phyloP scores from a whole-genome alignment of 2,113 vertebrate species.

The Percina caprodes region DNA sequence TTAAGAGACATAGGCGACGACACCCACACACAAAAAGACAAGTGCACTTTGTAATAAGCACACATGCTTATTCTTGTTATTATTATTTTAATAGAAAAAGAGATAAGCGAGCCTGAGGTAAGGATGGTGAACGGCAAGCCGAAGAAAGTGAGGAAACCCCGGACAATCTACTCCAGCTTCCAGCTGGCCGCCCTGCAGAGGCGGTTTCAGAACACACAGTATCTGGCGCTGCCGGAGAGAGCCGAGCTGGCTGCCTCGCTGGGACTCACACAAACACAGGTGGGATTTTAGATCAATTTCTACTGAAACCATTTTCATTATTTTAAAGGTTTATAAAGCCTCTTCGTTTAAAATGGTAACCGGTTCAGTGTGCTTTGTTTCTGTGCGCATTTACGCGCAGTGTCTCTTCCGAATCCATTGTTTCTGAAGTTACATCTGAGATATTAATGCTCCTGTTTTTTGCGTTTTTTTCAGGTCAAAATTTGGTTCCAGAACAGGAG shows the following conservation, averaged over 20 bases:
- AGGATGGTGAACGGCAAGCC: conserved; percentile 99
- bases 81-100: conserved; percentile 88
- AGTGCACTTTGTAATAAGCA: not conserved
- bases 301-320: rapidly evolving
- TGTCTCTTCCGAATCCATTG: not conserved
- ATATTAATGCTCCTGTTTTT: not conserved
- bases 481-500: conserved; percentile 99
- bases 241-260: conserved; percentile 96
- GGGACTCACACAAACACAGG: conserved; percentile 98
- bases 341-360: not conserved
- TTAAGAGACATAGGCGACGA: not conserved
- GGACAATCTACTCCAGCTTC: conserved; percentile 99
- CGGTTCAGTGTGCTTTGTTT: not conserved
- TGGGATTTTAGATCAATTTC: conserved; percentile 58
- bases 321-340: not conserved
- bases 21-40: not conserved
- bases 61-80: not conserved
- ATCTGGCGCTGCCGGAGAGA: conserved; percentile 96
- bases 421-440: not conserved
- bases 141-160: conserved; percentile 98
- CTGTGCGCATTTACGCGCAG: conserved; percentile 50
- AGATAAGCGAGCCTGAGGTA: conserved; percentile 94
- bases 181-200: conserved; percentile 97
- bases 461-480: conserved; percentile 87
- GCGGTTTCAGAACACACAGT: conserved; percentile 99